Percentiles rank a stretch among this genome's conserved stretches.
Evolutionary conservation across 2,113 vertebrate species (phyloP).

Genomic region (Scophthalmus maximus): DNA sequence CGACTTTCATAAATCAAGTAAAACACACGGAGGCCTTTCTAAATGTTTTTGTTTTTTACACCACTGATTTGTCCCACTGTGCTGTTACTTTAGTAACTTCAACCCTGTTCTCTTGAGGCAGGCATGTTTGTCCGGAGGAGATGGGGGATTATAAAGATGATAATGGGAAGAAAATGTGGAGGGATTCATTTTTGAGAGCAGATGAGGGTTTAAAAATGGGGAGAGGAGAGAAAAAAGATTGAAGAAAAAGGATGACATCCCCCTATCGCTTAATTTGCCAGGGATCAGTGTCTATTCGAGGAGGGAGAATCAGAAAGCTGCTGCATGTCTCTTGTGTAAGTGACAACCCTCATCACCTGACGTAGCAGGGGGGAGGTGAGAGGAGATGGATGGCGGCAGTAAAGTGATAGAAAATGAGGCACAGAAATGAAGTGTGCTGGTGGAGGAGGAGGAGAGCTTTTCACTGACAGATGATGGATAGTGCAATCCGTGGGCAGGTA

Average conservation of each 20-base stretch:
- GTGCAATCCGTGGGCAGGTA: slow-evolving; percentile 37
- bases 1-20: slow-evolving; percentile 12
- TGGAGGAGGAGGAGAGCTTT: slow-evolving; percentile 51
- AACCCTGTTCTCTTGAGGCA: slow-evolving; percentile 20
- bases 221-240: background rate
- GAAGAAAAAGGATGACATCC: background rate
- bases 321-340: slow-evolving; percentile 16
- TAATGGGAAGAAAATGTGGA: slow-evolving; percentile 5
- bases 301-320: background rate
- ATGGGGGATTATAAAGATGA: slow-evolving; percentile 7
- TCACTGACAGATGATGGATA: slow-evolving; percentile 67
- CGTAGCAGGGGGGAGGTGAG: slow-evolving; percentile 29
- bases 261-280: slow-evolving; percentile 1
- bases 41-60: slow-evolving; percentile 25
- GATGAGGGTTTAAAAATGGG: slow-evolving; percentile 14
- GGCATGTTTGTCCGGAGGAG: background rate
- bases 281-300: slow-evolving; percentile 5
- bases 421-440: slow-evolving; percentile 56
- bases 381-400: slow-evolving; percentile 61
- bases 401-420: slow-evolving; percentile 63
- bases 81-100: slow-evolving; percentile 15
- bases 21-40: slow-evolving; percentile 1
- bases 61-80: slow-evolving; percentile 11
- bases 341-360: slow-evolving; percentile 49
- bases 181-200: slow-evolving; percentile 15